Evolutionary conservation across 2,888 invertebrate species (phyloP), one percentile per base, ranked within the genome.

Genomic region (Pandemis corylana): DNA sequence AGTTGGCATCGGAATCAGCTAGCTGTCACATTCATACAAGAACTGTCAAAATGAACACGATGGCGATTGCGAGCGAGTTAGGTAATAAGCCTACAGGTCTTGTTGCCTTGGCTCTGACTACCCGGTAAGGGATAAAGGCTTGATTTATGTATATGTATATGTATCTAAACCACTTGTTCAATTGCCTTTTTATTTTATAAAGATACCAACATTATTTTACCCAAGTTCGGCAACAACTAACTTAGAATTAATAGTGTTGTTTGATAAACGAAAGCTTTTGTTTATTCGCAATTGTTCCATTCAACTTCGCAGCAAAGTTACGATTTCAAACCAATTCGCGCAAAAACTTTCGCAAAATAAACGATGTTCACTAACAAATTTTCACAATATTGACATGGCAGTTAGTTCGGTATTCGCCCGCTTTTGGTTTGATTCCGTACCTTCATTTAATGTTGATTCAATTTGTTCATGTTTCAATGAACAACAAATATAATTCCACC

Each of bases 381-480:
- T 41, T 53, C 41, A 53, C 28, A 67, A 67, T 67, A 67, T 67
- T 67, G 53, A 67, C 67, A 41, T 20, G 44, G 44, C 4, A 10
- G 13, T 15, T 67, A 67, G 67, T 67, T 67, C 49, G 53, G 13
- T 51, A 46, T 53, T 15, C 65, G 20, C 67, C 36, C 59, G 59
- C 59, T 41, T 67, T 67, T 42, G 53, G 51, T 67, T 67, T 67
- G 15, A 41, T 53, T 67, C 5, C 41, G 15, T 67, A 53, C 51
- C 53, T 36, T 51, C 53, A 49, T 46, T 65, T 65, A 49, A 65
- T 53, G 53, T 53, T 67, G 51, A 67, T 67, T 67, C 51, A 67
- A 67, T 67, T 67, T 67, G 66, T 51, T 66, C 66, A 15, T 53
- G 67, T 51, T 51, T 53, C 51, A 41, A 53, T 51, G 67, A 67